Evolutionary conservation across 2,113 vertebrate genomes (phyloP).

Genomic region (Cygnus buccinator): DNA sequence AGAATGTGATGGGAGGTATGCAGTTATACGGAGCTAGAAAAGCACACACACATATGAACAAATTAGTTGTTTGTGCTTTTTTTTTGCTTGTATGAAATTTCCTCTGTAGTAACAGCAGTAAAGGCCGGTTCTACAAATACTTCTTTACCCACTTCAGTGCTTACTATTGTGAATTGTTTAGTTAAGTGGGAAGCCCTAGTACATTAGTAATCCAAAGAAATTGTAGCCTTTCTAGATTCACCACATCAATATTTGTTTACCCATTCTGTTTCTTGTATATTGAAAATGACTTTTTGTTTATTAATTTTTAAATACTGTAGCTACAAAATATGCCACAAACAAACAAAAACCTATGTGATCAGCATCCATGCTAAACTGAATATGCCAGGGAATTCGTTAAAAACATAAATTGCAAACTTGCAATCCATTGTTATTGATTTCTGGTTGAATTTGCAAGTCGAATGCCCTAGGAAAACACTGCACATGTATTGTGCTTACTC

Average conservation of each 20-base stretch:
- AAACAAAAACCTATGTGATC: slow-evolving; percentile 51
- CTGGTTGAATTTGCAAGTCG: slow-evolving; percentile 71
- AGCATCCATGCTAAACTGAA: slow-evolving; percentile 48
- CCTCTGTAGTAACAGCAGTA: not conserved
- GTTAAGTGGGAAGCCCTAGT: not conserved
- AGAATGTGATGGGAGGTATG: not conserved
- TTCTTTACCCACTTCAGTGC: not conserved
- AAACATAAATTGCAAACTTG: slow-evolving; percentile 67
- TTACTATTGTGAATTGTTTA: not conserved
- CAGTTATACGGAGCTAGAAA: not conserved
- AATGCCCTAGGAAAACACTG: slow-evolving; percentile 58
- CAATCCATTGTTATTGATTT: slow-evolving; percentile 69
- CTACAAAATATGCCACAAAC: slow-evolving; percentile 20
- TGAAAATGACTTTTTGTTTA: slow-evolving; percentile 32
- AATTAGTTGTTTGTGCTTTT: not conserved
- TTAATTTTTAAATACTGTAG: slow-evolving; percentile 38
- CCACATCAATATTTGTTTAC: not conserved
- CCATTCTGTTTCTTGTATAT: slow-evolving; percentile 17
- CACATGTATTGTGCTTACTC: slow-evolving; percentile 57
- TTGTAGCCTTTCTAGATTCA: not conserved
- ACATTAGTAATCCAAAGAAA: not conserved
- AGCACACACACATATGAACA: accelerated
- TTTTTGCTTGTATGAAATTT: not conserved
- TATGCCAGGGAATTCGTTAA: slow-evolving; percentile 46
- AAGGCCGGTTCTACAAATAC: not conserved